Evolutionary conservation across 2,888 invertebrate genomes (phyloP), one percentile per base, ranked within the genome.

Genomic region (Willowsia nigromaculata): DNA sequence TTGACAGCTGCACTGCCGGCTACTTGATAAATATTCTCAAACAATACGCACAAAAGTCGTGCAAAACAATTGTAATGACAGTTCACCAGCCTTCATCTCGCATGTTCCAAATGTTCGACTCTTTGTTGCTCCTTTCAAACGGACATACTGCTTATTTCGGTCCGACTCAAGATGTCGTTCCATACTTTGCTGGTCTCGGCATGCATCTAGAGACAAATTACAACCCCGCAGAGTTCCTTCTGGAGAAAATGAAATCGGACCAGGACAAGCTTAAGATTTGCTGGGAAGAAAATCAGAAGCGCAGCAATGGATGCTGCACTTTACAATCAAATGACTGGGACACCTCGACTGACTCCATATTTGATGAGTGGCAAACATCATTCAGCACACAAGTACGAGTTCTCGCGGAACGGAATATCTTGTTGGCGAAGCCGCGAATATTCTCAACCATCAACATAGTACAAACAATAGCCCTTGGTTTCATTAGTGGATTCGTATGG

Each of bases 81-180:
- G 96, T 97, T 1, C 97, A 97, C 93, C 97, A 97, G 93, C 97
- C 97, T 0, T 97, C 97, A 76, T 97, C 97, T 91, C 96, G 97
- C 93, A 96, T 97, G 94, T 97, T 97, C 94, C 96, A 97, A 94
- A 95, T 96, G 95, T 97, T 97, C 94, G 96, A 96, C 94, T 96
- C 96, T 93, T 94, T 97, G 78, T 94, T 97, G 76, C 94, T 96
- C 90, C 94, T 96, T 65, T 96, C 96, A 93, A 95, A 95, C 88
- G 97, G 97, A 7, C 89, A 93, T 93, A 96, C 96, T 22, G 96
- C 96, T 1, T 97, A 97, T 93, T 96, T 96, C 93, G 97, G 97
- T 7, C 95, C 96, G 91, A 95, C 96, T 30, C 94, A 95, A 91
- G 95, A 95, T 93, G 96, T 97, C 76, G 95, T 96, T 40, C 95